Evolutionary conservation across 2,888 invertebrate genomes (phyloP).

Genomic region (Parnassius orleans): DNA sequence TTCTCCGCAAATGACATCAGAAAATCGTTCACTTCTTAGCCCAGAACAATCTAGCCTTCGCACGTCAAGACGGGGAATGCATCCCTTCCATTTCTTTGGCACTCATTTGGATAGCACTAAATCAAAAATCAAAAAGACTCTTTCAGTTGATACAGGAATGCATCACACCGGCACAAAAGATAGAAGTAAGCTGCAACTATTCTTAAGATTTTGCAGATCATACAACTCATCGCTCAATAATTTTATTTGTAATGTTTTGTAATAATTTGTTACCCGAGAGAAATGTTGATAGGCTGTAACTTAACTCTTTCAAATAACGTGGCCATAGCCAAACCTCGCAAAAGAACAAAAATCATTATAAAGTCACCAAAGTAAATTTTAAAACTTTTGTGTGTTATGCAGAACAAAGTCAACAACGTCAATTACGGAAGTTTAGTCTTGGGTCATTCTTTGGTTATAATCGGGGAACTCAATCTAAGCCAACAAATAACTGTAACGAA

Average conservation of each 20-base stretch:
- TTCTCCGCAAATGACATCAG: conserved; percentile 69
- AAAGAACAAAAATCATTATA: too few species aligned
- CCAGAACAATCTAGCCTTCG: conserved; percentile 69
- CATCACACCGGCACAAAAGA: conserved; percentile 74
- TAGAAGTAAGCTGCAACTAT: conserved; percentile 47
- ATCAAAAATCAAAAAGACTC: conserved; percentile 74
- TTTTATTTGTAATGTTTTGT: neutral
- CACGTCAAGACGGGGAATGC: conserved; percentile 51
- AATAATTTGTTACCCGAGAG: neutral
- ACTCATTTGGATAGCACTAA: conserved; percentile 68
- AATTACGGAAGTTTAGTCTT: conserved; percentile 73
- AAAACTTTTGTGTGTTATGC: neutral
- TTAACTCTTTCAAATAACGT: neutral
- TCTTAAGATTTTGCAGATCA: neutral
- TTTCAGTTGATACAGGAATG: conserved; percentile 77
- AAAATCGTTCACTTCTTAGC: conserved; percentile 71
- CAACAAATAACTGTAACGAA: conserved; percentile 58
- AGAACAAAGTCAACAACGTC: conserved; percentile 45
- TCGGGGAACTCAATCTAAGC: conserved; percentile 47
- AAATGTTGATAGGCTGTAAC: too few species aligned
- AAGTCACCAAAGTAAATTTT: too few species aligned
- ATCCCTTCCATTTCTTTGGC: conserved; percentile 73
- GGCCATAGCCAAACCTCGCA: too few species aligned
- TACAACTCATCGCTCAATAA: conserved; percentile 23
- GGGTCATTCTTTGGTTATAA: conserved; percentile 73